Percentiles rank a stretch among this genome's conserved stretches.
These are phyloP conservation scores for Selenia dentaria DNA, from an alignment of 2,888 invertebrate species.

Conservation along the genomic window DNA sequence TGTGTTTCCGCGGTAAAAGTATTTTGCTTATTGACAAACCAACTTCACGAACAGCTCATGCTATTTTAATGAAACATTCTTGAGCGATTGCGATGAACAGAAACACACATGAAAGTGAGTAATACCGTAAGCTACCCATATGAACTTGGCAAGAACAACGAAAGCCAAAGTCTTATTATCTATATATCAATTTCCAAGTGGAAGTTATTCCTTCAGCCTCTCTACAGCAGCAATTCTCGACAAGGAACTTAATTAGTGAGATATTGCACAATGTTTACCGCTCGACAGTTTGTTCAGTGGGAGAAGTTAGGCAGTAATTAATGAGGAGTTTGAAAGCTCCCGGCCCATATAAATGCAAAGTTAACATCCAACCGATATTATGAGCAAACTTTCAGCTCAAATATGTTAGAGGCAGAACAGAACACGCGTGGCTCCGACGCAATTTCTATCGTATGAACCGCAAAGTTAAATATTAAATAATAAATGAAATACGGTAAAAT, in stretches of 20 bases:
- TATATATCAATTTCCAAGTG: too few relatives aligned
- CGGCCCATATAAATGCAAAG: slow-evolving; percentile 44
- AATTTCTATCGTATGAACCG: slow-evolving; percentile 23
- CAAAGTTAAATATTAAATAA: slow-evolving; percentile 4
- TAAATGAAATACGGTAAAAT: slow-evolving; percentile 16
- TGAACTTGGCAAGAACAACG: too few relatives aligned
- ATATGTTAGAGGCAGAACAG: slow-evolving; percentile 27
- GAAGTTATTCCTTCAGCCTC: slow-evolving; percentile 7
- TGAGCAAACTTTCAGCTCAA: slow-evolving; percentile 37
- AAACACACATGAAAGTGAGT: too few relatives aligned
- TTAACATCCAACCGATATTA: slow-evolving; percentile 44
- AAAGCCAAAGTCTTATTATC: too few relatives aligned
- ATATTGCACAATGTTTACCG: slow-evolving; percentile 63
- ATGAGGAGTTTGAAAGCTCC: slow-evolving; percentile 48
- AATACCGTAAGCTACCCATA: too few relatives aligned
- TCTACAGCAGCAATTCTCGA: slow-evolving; percentile 22
- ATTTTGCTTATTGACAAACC: neutral
- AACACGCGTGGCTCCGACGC: slow-evolving; percentile 6
- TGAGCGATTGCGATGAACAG: too few relatives aligned
- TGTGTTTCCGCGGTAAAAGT: slow-evolving; percentile 20
- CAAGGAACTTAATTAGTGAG: slow-evolving; percentile 56
- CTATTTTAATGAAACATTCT: neutral
- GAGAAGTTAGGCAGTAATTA: slow-evolving; percentile 48
- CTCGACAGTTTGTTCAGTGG: slow-evolving; percentile 49
- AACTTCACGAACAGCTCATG: neutral